Conservation (phyloP, 2,113 vertebrate species). For the Calidris pugnax region DNA sequence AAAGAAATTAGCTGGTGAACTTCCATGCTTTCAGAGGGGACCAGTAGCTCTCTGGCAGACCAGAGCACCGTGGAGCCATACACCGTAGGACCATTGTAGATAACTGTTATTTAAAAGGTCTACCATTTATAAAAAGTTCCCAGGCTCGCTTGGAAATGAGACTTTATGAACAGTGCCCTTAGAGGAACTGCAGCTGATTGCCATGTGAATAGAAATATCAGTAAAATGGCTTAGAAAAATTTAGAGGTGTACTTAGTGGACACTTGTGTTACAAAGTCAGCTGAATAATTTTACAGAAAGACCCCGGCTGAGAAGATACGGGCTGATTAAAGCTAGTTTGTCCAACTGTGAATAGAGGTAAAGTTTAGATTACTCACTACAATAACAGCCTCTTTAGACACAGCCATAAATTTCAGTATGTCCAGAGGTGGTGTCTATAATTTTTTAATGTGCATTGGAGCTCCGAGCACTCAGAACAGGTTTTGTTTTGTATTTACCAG, state of each 20-base stretch:
- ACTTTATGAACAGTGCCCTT: conserved; percentile 31
- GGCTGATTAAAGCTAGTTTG: conserved; percentile 64
- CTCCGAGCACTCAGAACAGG: conserved; percentile 40
- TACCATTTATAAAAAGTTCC: conserved; percentile 47
- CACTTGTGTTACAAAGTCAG: conserved; percentile 24
- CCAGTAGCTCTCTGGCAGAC: conserved; percentile 27
- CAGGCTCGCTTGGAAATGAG: conserved; percentile 18
- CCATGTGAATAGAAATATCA: conserved; percentile 51
- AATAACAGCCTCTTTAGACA: conserved; percentile 67
- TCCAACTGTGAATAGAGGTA: conserved; percentile 46
- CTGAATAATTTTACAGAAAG: conserved; percentile 42
- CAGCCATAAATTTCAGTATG: conserved; percentile 64
- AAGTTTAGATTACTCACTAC: conserved; percentile 64
- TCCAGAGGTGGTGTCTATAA: conserved; percentile 71
- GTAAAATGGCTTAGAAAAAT: conserved; percentile 48
- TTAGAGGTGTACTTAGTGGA: conserved; percentile 52
- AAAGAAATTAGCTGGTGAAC: conserved; percentile 76
- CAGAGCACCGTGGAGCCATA: background rate
- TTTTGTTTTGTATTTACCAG: conserved; percentile 75
- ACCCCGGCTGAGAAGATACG: background rate
- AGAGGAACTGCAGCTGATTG: conserved; percentile 32
- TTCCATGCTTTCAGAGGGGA: conserved; percentile 64
- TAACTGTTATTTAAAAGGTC: conserved; percentile 62
- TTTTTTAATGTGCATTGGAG: conserved; percentile 69
- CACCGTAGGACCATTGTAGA: background rate